Evolutionary conservation across 2,888 invertebrate genomes (phyloP).

Genomic region (Parascotia fuliginaria): DNA sequence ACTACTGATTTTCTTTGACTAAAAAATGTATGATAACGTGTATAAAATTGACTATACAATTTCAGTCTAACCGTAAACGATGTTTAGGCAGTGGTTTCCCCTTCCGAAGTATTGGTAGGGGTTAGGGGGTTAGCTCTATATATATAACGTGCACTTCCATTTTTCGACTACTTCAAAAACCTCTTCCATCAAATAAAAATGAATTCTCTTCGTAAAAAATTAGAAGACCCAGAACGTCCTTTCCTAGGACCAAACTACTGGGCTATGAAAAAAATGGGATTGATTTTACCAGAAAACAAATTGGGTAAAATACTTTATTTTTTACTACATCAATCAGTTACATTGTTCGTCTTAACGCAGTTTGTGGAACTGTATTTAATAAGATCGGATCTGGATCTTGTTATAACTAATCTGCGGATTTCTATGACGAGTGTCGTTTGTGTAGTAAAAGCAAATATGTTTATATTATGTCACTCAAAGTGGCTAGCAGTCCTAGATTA

Average conservation of each 20-base stretch:
- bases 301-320: constrained; percentile 48
- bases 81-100: constrained; percentile 34
- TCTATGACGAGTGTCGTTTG: constrained; percentile 74
- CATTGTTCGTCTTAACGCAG: constrained; percentile 66
- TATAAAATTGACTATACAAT: constrained; percentile 26
- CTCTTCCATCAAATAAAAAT: constrained; percentile 31
- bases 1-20: not conserved
- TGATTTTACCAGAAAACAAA: constrained; percentile 61
- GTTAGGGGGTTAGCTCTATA: constrained; percentile 35
- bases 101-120: constrained; percentile 23
- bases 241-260: constrained; percentile 71
- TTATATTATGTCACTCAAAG: constrained; percentile 62
- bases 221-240: constrained; percentile 62
- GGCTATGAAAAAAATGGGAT: constrained; percentile 59
- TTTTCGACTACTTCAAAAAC: constrained; percentile 8
- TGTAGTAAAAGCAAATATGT: constrained; percentile 64
- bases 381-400: constrained; percentile 63
- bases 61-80: constrained; percentile 9
- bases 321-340: constrained; percentile 56
- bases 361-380: constrained; percentile 69
- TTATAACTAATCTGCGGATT: constrained; percentile 71
- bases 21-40: constrained; percentile 35
- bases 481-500: constrained; percentile 69
- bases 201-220: constrained; percentile 45
- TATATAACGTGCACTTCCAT: constrained; percentile 27